Conservation (phyloP, 2,113 vertebrate species). For the Nibea coibor region DNA sequence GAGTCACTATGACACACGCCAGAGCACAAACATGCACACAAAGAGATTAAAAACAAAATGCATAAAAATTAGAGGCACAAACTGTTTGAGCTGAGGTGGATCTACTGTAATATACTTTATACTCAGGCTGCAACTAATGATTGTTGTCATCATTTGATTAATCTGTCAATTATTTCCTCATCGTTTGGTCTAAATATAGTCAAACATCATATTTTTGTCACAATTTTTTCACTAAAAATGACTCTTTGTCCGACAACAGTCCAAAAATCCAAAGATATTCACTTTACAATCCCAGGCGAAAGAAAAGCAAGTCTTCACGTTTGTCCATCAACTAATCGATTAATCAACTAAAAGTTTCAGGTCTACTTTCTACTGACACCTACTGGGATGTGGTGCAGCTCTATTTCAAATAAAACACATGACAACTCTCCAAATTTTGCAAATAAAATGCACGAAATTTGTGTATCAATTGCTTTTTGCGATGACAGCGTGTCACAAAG, state of each 20-base stretch:
- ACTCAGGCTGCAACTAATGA: background rate
- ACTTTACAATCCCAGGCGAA: background rate
- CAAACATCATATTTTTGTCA: background rate
- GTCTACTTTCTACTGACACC: background rate
- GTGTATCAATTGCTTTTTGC: background rate
- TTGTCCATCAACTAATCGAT: constrained; percentile 3
- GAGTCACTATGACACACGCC: constrained; percentile 18
- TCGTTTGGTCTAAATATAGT: background rate
- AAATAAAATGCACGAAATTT: background rate
- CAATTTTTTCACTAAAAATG: background rate
- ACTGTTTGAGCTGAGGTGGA: background rate
- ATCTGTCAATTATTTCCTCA: background rate
- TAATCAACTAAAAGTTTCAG: background rate
- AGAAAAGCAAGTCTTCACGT: background rate
- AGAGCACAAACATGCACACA: constrained; percentile 33
- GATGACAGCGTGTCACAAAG: background rate
- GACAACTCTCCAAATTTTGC: constrained; percentile 30
- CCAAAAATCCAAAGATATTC: background rate
- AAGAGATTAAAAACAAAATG: background rate
- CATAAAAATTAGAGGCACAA: constrained; percentile 1
- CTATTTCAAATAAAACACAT: constrained; percentile 22
- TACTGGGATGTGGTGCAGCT: constrained; percentile 6
- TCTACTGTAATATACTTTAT: background rate
- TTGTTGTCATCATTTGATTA: background rate
- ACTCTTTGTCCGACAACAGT: background rate